These are phyloP conservation scores for Candoia aspera DNA, from an alignment of 2,113 vertebrate genomes.

Conservation along the genomic window DNA sequence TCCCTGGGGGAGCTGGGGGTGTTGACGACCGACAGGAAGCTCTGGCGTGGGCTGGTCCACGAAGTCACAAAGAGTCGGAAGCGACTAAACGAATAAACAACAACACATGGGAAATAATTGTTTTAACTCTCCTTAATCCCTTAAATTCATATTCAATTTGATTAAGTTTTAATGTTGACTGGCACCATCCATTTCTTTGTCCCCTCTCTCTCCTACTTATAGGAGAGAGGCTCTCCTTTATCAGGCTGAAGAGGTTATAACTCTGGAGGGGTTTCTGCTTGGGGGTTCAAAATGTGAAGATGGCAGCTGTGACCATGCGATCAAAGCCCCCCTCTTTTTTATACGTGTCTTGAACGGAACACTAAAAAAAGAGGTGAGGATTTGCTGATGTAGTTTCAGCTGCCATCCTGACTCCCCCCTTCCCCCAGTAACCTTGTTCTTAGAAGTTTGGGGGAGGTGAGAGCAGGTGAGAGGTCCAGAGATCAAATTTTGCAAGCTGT, in stretches of 20 bases:
- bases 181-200: not conserved
- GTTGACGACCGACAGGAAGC: too few species aligned
- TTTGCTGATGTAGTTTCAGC: not conserved
- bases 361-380: not conserved
- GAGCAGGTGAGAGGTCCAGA: not conserved
- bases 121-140: not conserved
- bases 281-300: not conserved
- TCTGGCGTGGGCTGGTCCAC: too few species aligned
- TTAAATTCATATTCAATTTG: not conserved
- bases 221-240: too few species aligned
- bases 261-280: not conserved
- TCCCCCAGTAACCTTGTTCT: not conserved
- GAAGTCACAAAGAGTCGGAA: too few species aligned
- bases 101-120: not conserved
- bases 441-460: not conserved
- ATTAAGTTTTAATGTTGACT: not conserved
- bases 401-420: not conserved
- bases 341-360: not conserved
- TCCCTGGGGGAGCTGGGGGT: too few species aligned
- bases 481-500: not conserved
- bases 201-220: not conserved
- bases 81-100: too few species aligned
- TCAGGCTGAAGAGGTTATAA: not conserved
- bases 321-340: not conserved
- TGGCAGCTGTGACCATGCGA: not conserved